Evolutionary conservation across 2,797 vertebrate species (phyloP).

Genomic region (Pantherophis alleghaniensis): DNA sequence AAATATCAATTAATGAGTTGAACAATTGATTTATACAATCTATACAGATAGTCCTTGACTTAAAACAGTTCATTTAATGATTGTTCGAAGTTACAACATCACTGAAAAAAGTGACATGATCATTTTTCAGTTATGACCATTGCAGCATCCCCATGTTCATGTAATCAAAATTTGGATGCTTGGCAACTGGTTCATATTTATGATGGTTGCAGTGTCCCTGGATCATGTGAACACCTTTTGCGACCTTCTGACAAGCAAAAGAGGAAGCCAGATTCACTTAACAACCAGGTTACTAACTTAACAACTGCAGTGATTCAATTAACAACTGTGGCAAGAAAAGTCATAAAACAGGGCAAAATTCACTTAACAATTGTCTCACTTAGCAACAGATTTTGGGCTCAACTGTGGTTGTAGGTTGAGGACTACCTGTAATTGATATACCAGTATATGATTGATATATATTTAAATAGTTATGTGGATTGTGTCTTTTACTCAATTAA

Average conservation of each 20-base stretch:
- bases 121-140: not conserved
- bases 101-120: not conserved
- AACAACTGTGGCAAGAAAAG: not conserved
- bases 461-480: not conserved
- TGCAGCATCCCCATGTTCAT: not conserved
- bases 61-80: not conserved
- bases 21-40: not conserved
- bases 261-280: not conserved
- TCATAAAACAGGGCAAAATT: not conserved
- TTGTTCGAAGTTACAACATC: not conserved
- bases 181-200: not conserved
- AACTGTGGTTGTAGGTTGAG: not conserved
- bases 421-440: not conserved
- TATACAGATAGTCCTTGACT: not conserved
- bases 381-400: not conserved
- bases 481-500: not conserved
- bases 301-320: not conserved
- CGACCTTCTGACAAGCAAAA: not conserved
- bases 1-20: not conserved
- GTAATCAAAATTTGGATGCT: not conserved
- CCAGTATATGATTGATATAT: not conserved
- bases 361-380: not conserved
- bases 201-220: not conserved
- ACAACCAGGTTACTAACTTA: not conserved
- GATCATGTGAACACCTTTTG: not conserved